A percentile compares a stretch with the other conserved stretches of the same genome.
phyloP scores from a whole-genome alignment of 2,113 vertebrate genomes.

The Pteronura brasiliensis region DNA sequence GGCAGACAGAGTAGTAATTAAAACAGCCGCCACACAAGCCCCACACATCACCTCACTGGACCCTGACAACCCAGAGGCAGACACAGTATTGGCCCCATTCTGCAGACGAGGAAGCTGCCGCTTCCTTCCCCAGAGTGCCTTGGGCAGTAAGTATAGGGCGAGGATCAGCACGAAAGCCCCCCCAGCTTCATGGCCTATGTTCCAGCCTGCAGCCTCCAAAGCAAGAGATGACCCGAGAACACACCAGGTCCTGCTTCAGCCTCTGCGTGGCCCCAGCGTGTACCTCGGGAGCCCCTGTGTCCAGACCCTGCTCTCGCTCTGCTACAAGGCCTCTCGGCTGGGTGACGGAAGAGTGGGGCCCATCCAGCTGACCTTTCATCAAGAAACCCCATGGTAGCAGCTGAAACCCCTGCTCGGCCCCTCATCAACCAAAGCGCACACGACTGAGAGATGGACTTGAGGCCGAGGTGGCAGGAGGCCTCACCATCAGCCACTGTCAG shows the following conservation, averaged over 20 bases:
- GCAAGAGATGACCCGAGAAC: neutral
- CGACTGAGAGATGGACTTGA: neutral
- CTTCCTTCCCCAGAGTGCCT: neutral
- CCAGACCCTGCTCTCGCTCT: neutral
- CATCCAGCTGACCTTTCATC: conserved; percentile 24
- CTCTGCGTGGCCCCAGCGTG: neutral
- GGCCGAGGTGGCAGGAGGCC: neutral
- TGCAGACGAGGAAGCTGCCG: neutral
- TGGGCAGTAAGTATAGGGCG: neutral
- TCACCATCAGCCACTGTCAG: neutral
- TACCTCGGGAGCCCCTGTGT: fast-evolving
- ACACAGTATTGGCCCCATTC: neutral
- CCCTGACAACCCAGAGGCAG: neutral
- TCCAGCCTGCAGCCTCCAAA: neutral
- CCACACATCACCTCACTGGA: neutral
- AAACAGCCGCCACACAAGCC: neutral
- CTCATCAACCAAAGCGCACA: neutral
- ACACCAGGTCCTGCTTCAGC: neutral
- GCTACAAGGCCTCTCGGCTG: neutral
- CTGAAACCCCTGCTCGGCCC: neutral
- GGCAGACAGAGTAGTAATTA: neutral
- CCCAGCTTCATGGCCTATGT: neutral
- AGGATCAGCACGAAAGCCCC: neutral
- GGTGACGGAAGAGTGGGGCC: neutral
- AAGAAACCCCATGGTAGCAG: neutral